These are phyloP conservation scores for Syndactyla subalaris DNA, from an alignment of 2,797 vertebrate species.

Conservation along the genomic window DNA sequence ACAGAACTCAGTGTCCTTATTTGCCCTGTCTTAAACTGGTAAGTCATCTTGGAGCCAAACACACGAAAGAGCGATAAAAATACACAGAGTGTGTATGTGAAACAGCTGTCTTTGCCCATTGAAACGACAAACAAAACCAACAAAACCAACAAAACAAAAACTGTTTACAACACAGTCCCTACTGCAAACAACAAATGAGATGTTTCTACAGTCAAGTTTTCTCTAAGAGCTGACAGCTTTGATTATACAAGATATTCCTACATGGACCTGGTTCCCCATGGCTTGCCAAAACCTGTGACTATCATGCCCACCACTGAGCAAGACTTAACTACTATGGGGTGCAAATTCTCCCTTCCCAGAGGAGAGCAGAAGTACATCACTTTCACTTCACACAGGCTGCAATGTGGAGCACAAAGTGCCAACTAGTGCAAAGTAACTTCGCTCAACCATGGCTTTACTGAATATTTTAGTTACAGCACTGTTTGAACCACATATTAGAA, in stretches of 20 bases:
- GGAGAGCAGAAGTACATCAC: neutral
- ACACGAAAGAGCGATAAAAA: neutral
- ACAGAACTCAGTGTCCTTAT: neutral
- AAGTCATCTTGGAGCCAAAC: neutral
- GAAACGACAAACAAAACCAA: neutral
- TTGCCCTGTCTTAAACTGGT: neutral
- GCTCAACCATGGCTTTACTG: neutral
- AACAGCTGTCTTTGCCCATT: neutral
- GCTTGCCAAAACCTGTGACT: neutral
- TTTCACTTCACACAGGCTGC: neutral
- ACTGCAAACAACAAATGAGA: neutral
- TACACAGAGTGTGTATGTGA: neutral
- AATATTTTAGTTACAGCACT: neutral
- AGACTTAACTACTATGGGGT: neutral
- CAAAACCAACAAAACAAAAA: neutral
- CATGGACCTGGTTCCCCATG: neutral
- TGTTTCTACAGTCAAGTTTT: neutral
- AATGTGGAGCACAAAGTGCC: neutral
- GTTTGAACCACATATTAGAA: neutral
- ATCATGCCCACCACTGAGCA: fast-evolving
- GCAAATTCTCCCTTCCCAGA: neutral
- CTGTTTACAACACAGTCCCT: neutral
- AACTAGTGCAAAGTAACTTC: neutral
- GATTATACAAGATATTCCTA: neutral
- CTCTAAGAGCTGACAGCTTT: neutral